Evolutionary conservation across 2,797 vertebrate species (phyloP).

Genomic region (Alectoris magna): DNA sequence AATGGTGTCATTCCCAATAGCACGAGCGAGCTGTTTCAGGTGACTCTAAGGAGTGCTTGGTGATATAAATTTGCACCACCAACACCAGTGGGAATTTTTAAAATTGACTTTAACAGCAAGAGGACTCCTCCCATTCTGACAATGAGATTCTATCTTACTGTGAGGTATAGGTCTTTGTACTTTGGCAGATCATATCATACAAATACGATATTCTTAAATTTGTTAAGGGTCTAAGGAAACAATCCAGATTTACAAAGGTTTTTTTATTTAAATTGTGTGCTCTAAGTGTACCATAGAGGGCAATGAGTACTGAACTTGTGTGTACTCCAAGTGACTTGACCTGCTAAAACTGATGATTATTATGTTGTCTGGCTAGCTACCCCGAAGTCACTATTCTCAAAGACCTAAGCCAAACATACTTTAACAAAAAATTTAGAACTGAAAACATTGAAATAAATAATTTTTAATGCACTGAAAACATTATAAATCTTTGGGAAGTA

Average conservation of each 20-base stretch:
- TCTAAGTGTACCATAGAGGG: background rate
- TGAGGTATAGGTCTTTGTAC: background rate
- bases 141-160: background rate
- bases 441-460: background rate
- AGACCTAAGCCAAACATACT: background rate
- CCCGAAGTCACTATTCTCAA: background rate
- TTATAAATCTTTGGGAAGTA: background rate
- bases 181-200: background rate
- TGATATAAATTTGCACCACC: background rate
- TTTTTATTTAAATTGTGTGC: background rate
- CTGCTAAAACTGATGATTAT: background rate
- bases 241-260: background rate
- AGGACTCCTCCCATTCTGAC: background rate
- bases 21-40: background rate
- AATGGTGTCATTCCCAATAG: background rate
- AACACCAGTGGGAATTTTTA: background rate
- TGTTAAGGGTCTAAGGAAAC: background rate
- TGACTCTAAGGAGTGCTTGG: background rate
- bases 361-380: background rate
- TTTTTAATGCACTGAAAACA: background rate
- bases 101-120: background rate
- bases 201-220: background rate
- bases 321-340: accelerated
- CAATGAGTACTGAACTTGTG: background rate
- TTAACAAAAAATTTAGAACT: background rate